phyloP scores from a whole-genome alignment of 2,113 vertebrate species.

The Plecotus auritus region DNA sequence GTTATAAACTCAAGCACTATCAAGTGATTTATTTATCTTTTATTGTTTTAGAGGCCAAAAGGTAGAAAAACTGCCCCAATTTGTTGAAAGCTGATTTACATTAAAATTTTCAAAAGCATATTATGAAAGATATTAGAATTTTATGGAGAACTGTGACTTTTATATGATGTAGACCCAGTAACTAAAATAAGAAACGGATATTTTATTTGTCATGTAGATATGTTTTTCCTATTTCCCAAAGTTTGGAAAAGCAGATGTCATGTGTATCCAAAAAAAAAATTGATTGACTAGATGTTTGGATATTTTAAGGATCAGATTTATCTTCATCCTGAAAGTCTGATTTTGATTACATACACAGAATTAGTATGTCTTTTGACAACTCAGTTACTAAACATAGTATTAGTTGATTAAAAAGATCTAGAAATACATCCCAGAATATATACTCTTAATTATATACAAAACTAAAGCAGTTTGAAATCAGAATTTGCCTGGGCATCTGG shows the following conservation, averaged over 20 bases:
- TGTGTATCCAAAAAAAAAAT: not conserved
- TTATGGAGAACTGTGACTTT: not conserved
- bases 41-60: not conserved
- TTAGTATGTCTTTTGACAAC: not conserved
- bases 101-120: not conserved
- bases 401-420: not conserved
- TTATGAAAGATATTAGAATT: not conserved
- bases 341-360: not conserved
- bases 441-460: not conserved
- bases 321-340: not conserved
- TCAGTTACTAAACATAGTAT: not conserved
- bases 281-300: not conserved
- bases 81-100: not conserved
- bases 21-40: constrained; percentile 13
- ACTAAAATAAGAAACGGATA: not conserved
- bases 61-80: not conserved
- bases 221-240: not conserved
- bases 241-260: not conserved
- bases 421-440: not conserved
- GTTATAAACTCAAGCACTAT: constrained; percentile 25
- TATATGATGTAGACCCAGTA: not conserved
- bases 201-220: not conserved
- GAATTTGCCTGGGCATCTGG: not conserved
- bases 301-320: not conserved
- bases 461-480: not conserved